Evolutionary conservation across 2,113 vertebrate species (phyloP).

Genomic region (Anguilla rostrata): DNA sequence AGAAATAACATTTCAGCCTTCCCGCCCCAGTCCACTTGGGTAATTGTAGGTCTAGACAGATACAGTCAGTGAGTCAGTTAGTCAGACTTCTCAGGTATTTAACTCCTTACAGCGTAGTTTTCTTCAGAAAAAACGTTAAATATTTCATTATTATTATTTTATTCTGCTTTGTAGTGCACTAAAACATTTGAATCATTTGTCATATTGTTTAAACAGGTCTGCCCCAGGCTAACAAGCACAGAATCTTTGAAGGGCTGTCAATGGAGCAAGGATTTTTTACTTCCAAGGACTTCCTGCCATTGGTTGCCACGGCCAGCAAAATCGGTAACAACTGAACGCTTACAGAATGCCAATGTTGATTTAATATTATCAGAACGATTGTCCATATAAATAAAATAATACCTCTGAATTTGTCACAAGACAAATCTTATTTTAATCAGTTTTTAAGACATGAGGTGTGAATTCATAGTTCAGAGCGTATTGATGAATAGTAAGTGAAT

Average conservation of each 20-base stretch:
- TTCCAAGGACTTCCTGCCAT: slow-evolving; percentile 82
- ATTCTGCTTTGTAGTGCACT: not conserved
- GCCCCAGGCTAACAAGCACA: slow-evolving; percentile 76
- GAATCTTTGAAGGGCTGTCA: slow-evolving; percentile 72
- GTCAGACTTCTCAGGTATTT: not conserved
- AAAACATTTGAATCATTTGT: not conserved
- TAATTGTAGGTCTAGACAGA: slow-evolving; percentile 6
- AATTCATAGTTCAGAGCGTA: not conserved
- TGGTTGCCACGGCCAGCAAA: slow-evolving; percentile 81
- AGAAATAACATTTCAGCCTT: slow-evolving; percentile 52
- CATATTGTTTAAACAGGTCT: slow-evolving; percentile 67
- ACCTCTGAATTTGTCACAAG: not conserved
- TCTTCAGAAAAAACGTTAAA: not conserved
- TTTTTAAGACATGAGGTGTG: not conserved
- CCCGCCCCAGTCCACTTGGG: not conserved
- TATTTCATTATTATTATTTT: not conserved
- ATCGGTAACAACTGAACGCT: slow-evolving; percentile 63
- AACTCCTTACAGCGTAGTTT: not conserved
- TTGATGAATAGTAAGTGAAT: not conserved
- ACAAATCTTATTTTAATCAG: not conserved
- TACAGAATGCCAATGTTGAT: not conserved
- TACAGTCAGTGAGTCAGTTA: slow-evolving; percentile 38
- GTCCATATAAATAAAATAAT: not conserved
- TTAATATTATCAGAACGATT: not conserved
- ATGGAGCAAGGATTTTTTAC: slow-evolving; percentile 79